Percentiles rank a stretch among this genome's conserved stretches.
Evolutionary conservation across 2,888 invertebrate genomes (phyloP).

Genomic region (Xanthorhoe designata): DNA sequence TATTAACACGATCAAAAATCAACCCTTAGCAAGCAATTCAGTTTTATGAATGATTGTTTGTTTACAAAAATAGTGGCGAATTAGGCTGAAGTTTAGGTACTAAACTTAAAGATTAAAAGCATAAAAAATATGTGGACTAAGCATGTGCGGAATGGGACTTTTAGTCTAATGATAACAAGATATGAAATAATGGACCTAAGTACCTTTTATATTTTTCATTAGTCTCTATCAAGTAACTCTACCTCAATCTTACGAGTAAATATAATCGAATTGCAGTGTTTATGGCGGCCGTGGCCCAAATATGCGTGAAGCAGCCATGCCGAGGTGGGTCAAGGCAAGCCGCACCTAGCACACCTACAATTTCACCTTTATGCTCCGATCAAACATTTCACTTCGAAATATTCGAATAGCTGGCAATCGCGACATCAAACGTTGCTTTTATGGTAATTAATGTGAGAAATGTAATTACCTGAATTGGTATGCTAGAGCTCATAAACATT

Average conservation of each 20-base stretch:
- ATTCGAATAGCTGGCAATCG: constrained; percentile 8
- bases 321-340: constrained; percentile 28
- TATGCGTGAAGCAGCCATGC: constrained; percentile 22
- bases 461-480: neutral
- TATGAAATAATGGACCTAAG: too few relatives aligned
- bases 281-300: constrained; percentile 30
- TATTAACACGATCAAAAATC: too few relatives aligned
- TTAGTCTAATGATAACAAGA: neutral
- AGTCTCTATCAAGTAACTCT: neutral
- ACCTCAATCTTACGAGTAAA: constrained; percentile 3
- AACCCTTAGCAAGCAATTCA: too few relatives aligned
- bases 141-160: too few relatives aligned
- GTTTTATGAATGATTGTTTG: too few relatives aligned
- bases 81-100: too few relatives aligned
- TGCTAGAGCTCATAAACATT: neutral
- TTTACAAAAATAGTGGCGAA: too few relatives aligned
- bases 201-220: neutral
- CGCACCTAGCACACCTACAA: constrained; percentile 14
- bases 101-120: too few relatives aligned
- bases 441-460: neutral
- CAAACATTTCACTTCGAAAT: constrained; percentile 12
- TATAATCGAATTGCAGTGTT: constrained; percentile 24
- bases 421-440: constrained; percentile 6
- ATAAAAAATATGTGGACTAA: too few relatives aligned
- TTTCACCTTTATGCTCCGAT: constrained; percentile 21